These are phyloP conservation scores for Callaeas wilsoni DNA, from an alignment of 2,113 vertebrate genomes.

Conservation along the genomic window DNA sequence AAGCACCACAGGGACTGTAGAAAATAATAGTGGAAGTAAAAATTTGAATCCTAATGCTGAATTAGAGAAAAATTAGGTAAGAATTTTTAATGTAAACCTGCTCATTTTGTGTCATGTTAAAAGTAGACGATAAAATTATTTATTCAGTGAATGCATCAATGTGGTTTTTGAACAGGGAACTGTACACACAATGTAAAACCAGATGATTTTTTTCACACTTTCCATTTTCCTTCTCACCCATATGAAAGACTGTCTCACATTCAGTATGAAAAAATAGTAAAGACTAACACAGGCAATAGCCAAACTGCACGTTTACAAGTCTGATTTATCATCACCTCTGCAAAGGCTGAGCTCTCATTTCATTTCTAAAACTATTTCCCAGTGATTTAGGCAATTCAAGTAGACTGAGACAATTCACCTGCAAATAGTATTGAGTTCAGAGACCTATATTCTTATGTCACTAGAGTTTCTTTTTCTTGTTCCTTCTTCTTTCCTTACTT, in stretches of 20 bases:
- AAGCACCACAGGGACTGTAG: neutral
- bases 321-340: neutral
- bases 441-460: neutral
- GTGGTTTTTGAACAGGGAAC: neutral
- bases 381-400: neutral
- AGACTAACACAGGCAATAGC: neutral
- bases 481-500: neutral
- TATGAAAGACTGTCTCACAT: neutral
- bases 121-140: neutral
- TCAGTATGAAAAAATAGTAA: neutral
- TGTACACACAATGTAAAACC: neutral
- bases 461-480: neutral
- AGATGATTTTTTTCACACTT: neutral
- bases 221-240: neutral
- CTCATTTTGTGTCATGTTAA: neutral
- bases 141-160: neutral
- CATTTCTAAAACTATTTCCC: constrained; percentile 7
- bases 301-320: neutral
- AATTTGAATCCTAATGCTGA: neutral
- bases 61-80: neutral
- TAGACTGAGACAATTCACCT: neutral
- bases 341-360: neutral
- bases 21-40: neutral
- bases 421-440: neutral
- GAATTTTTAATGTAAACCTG: neutral